Percentiles rank a stretch among this genome's conserved stretches.
Conservation (phyloP, 1,140 invertebrate genomes). For the Zaprionus lachaisei region DNA sequence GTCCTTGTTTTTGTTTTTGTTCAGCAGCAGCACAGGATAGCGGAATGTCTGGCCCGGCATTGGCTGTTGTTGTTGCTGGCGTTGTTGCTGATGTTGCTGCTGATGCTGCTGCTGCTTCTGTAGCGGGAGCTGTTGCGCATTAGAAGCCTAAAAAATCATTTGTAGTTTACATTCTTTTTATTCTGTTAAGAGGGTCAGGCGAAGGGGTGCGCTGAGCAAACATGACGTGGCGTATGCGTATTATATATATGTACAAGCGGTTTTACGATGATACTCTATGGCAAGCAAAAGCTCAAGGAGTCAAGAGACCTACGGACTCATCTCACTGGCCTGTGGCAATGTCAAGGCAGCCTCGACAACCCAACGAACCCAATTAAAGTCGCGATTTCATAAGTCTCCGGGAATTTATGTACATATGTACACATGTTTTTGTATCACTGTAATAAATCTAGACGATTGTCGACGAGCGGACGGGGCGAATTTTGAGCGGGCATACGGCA, state of each 20-base stretch:
- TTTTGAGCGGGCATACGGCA: slow-evolving; percentile 9
- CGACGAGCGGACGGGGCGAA: slow-evolving; percentile 3
- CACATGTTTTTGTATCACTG: neutral
- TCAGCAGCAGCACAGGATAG: slow-evolving; percentile 81
- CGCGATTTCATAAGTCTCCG: neutral
- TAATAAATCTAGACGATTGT: slow-evolving; percentile 38
- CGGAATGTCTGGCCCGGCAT: slow-evolving; percentile 74
- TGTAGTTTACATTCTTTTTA: slow-evolving; percentile 46
- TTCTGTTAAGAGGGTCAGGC: slow-evolving; percentile 3
- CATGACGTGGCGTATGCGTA: slow-evolving; percentile 44
- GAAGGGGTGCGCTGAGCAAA: slow-evolving; percentile 6
- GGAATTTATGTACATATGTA: neutral
- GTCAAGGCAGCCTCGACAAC: slow-evolving; percentile 30
- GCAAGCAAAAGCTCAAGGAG: neutral
- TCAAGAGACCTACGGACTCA: slow-evolving; percentile 18
- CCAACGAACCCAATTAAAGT: slow-evolving; percentile 30
- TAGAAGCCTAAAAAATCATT: slow-evolving; percentile 78
- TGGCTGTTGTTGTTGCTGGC: slow-evolving; percentile 29
- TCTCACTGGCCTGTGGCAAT: slow-evolving; percentile 16
- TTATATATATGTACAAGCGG: slow-evolving; percentile 33
- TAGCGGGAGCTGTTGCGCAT: slow-evolving; percentile 56
- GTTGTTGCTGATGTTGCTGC: slow-evolving; percentile 30
- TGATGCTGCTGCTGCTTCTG: slow-evolving; percentile 42
- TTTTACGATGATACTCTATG: slow-evolving; percentile 4
- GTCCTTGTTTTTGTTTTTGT: slow-evolving; percentile 83